Conservation (phyloP, 2,888 invertebrate genomes). For the Perithous albicinctus region DNA sequence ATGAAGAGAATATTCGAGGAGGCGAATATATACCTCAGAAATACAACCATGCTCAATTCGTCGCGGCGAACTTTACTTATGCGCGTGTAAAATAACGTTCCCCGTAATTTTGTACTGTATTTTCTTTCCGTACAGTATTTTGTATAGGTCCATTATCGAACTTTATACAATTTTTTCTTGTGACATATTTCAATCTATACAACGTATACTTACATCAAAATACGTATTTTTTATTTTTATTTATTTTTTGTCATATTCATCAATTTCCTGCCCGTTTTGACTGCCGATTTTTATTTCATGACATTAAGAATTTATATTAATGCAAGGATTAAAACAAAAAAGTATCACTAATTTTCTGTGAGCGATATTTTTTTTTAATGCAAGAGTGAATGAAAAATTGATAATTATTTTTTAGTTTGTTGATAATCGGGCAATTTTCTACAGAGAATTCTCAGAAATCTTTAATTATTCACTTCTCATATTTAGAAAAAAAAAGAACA, state of each 20-base stretch:
- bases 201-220: not conserved
- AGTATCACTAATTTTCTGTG: too few species aligned
- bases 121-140: slow-evolving; percentile 7
- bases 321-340: too few species aligned
- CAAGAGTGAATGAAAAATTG: too few species aligned
- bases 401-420: too few species aligned
- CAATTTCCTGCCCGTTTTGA: not conserved
- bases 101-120: slow-evolving; percentile 14
- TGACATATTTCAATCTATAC: slow-evolving; percentile 14
- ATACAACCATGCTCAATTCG: slow-evolving; percentile 9
- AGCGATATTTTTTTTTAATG: too few species aligned
- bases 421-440: too few species aligned
- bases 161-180: not conserved
- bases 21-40: not conserved
- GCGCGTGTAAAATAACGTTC: slow-evolving; percentile 34
- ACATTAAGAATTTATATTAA: too few species aligned
- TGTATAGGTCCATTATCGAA: slow-evolving; percentile 1
- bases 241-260: not conserved
- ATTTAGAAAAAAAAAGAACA: too few species aligned
- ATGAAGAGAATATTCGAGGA: not conserved
- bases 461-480: too few species aligned
- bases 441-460: too few species aligned
- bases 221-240: not conserved
- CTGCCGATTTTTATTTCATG: not conserved
- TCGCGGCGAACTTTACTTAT: not conserved